phyloP scores from a whole-genome alignment of 2,888 invertebrate genomes.

The Nasonovia ribisnigri region DNA sequence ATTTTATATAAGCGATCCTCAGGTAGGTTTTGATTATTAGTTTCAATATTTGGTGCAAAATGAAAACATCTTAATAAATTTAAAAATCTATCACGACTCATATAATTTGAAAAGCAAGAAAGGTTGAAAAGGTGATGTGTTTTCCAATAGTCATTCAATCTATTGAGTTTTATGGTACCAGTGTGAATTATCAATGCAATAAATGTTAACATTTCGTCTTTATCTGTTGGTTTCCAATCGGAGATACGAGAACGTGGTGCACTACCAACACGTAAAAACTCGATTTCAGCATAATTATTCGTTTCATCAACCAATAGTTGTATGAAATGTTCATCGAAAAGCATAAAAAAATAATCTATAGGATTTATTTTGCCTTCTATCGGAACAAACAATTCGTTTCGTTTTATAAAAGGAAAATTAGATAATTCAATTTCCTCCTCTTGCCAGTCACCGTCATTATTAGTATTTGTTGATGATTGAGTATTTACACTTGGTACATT shows the following conservation, averaged over 20 bases:
- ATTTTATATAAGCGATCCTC: background rate
- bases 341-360: constrained; percentile 5
- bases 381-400: background rate
- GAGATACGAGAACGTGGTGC: too few relatives aligned
- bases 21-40: background rate
- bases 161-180: background rate
- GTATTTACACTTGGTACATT: background rate
- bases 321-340: background rate
- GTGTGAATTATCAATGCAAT: too few relatives aligned
- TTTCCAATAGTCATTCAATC: constrained; percentile 40
- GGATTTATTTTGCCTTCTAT: background rate
- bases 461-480: background rate
- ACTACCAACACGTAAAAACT: constrained; percentile 25
- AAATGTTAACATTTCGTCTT: too few relatives aligned
- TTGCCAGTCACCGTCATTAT: background rate
- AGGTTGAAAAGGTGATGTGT: background rate
- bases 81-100: constrained; percentile 41
- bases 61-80: constrained; percentile 35
- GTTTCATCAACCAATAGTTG: background rate
- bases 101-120: constrained; percentile 28
- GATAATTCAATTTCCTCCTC: background rate
- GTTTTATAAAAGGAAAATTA: constrained; percentile 20
- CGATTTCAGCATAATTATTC: background rate
- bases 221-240: too few relatives aligned
- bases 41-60: constrained; percentile 42